These are phyloP conservation scores for Lomographa bimaculata DNA, from an alignment of 2,888 invertebrate genomes.

Conservation along the genomic window DNA sequence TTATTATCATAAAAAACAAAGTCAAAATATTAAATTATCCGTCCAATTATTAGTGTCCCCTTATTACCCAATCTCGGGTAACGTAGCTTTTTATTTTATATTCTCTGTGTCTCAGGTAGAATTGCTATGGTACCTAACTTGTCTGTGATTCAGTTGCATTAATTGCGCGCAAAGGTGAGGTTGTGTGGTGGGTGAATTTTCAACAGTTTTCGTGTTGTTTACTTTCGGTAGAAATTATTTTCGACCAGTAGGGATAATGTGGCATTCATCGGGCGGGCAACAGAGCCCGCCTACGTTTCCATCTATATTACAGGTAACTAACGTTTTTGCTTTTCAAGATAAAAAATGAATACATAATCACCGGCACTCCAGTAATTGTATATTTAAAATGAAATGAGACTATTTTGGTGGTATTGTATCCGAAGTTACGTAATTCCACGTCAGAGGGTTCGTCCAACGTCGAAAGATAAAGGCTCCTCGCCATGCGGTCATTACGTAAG, in stretches of 20 bases:
- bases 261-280: constrained; percentile 4
- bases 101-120: too few species aligned
- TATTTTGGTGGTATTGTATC: constrained; percentile 25
- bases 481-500: constrained; percentile 71
- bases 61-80: too few species aligned
- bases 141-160: constrained; percentile 1
- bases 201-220: not conserved
- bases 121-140: too few species aligned
- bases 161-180: not conserved
- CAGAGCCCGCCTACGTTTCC: constrained; percentile 5
- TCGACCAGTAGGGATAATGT: not conserved
- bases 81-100: too few species aligned
- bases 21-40: too few species aligned
- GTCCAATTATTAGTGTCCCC: too few species aligned
- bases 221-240: not conserved
- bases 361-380: not conserved
- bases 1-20: too few species aligned
- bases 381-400: not conserved
- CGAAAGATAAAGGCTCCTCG: constrained; percentile 40
- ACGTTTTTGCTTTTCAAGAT: not conserved
- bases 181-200: not conserved
- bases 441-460: constrained; percentile 23
- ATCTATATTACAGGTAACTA: constrained; percentile 19
- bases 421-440: constrained; percentile 41
- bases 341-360: not conserved